Base-by-base conservation (phyloP, 2,113 vertebrate genomes). In the Urocynchramus pylzowi region DNA sequence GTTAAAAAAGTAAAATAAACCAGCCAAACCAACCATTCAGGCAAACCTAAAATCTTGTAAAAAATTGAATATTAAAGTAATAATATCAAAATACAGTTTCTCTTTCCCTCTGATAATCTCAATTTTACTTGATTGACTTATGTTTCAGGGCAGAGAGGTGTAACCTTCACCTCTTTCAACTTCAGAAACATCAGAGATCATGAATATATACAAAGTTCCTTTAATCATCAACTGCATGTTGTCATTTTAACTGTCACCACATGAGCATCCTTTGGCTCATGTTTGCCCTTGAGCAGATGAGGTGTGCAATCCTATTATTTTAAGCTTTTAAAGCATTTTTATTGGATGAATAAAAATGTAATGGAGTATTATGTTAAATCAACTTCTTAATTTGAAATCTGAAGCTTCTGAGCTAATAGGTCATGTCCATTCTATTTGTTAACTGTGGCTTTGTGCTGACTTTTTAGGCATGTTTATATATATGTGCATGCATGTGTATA, bases 401-500 rank as follows among this genome's bases (percentile, higher is more conserved):
- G 42, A 73, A 67, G 65, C 52, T 94, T 45, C 13, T 84, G 15
- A 89, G 20, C 37, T 53, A 41, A 16, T 42, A 41, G 23, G 24
- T 89, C 7, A 30, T 23, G 21, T 49, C 35, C 7, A 7, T 87
- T 91, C 35, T 70, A 57, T 56, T 54, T 89, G 7, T 45, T 81
- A 67, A 45, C 22, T 76, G 24, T 89, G 42, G 24, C 35, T 87
- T 86, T 84, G 26, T 70, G 17, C 23, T 54, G 9, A 37, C 18
- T 70, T 69, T 91, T 77, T 50, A 35, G 33, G 6, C 1, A 1
- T 30, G 2, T 13, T 13, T 56, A 1, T 60, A 37, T 28, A 22
- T 17, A 10, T 33, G 5, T 28, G 6, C 28, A 3, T 53, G 7
- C 20, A 4, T 30, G 3, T 54, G 1, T 50, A 5, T 44, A 12